Evolutionary conservation across 2,888 invertebrate genomes (phyloP).

Genomic region (Apoderus coryli): DNA sequence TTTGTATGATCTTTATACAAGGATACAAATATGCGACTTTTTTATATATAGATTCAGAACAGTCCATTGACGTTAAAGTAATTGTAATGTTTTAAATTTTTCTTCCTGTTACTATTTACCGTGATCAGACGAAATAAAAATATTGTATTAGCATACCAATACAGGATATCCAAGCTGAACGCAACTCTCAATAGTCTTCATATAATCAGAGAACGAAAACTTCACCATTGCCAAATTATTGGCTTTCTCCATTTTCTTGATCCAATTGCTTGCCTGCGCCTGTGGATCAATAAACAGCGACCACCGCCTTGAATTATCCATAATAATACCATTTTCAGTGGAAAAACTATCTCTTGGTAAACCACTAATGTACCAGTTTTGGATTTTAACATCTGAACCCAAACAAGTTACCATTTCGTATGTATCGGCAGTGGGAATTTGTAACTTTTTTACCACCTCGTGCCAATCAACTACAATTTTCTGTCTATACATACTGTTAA

Average conservation of each 20-base stretch:
- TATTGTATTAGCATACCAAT: too few species aligned
- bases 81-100: too few species aligned
- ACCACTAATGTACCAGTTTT: slow-evolving; percentile 72
- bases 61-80: too few species aligned
- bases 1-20: too few species aligned
- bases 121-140: too few species aligned
- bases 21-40: too few species aligned
- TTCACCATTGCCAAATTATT: slow-evolving; percentile 57
- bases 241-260: slow-evolving; percentile 66
- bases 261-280: slow-evolving; percentile 75
- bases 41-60: too few species aligned
- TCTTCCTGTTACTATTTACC: too few species aligned
- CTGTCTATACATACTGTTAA: slow-evolving; percentile 53
- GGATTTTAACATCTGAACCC: slow-evolving; percentile 75
- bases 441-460: slow-evolving; percentile 39
- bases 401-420: slow-evolving; percentile 61
- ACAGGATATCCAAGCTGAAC: slow-evolving; percentile 65
- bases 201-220: slow-evolving; percentile 59
- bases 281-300: slow-evolving; percentile 75
- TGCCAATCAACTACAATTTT: slow-evolving; percentile 57
- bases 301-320: slow-evolving; percentile 63
- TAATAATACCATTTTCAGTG: slow-evolving; percentile 69
- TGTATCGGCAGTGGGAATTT: slow-evolving; percentile 62
- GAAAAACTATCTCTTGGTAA: slow-evolving; percentile 71
- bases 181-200: slow-evolving; percentile 58